Base-by-base conservation (phyloP, 1,140 invertebrate genomes). In the Acromyrmex heyeri region DNA sequence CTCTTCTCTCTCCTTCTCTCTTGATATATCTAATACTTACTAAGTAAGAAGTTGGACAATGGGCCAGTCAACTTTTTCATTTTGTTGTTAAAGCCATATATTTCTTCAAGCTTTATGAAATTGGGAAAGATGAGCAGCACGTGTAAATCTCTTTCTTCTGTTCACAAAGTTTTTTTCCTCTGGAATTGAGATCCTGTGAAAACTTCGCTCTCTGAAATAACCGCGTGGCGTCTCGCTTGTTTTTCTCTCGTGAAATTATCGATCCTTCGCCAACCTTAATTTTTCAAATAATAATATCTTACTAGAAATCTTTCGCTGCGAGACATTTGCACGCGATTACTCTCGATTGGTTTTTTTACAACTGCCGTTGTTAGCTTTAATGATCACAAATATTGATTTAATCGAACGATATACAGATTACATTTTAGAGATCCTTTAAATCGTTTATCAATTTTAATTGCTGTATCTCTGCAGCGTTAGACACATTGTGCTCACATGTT, bases 41-140 rank as follows among this genome's bases (percentile, higher is more conserved):
- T 38, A 38, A 38, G 7, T 38, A 38, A 61, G 57, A 73, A 83
- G 69, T 83, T 75, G 55, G 65, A 59, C 34, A 21, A 59, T 27
- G 18, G 14, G 2, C 4, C 44, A 16, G 18, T 61, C 55, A 18
- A 34, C 24, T 75, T 75, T 83, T 83, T 83, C 69, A 83, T 83
- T 75, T 83, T 1, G 38, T 48, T 7, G 34, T 34, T 14, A 1
- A 38, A 4, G 14, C 21, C 38, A 7, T 7, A 10, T 21, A 14
- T 14, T 50, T 50, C 73, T 14, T 62, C 14, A 61, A 12, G 24
- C 8, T 75, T 0, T 24, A 34, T 62, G 30, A 83, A 83, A 83
- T 38, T 7, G 14, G 38, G 38, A 6, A 73, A 16, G 16, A 73
- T 34, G 14, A 8, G 6, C 38, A 10, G 5, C 79, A 75, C 38